These are phyloP conservation scores for Lacanobia wlatinum DNA, from an alignment of 2,888 invertebrate species.

Conservation along the genomic window DNA sequence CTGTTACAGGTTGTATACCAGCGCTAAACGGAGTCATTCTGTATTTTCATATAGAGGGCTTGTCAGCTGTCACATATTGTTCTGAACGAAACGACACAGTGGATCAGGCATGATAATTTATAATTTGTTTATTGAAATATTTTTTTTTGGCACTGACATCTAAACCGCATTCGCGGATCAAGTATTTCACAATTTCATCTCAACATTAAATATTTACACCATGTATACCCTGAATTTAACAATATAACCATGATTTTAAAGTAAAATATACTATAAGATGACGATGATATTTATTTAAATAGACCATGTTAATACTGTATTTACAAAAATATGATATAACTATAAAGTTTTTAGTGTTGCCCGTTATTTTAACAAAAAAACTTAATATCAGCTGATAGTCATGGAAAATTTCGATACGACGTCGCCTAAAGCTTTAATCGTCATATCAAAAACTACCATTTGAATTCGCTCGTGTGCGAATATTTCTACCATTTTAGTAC, in stretches of 20 bases:
- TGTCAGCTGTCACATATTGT: neutral
- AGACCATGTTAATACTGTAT: conserved; percentile 80
- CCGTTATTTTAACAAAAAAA: conserved; percentile 65
- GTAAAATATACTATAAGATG: conserved; percentile 71
- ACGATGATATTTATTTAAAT: conserved; percentile 75
- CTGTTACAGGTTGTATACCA: too few species aligned
- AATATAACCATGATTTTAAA: conserved; percentile 75
- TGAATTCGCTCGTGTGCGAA: conserved; percentile 12
- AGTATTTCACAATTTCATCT: conserved; percentile 53
- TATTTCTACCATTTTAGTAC: conserved; percentile 39
- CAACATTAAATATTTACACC: conserved; percentile 67
- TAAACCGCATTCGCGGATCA: conserved; percentile 55
- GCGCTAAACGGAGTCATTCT: neutral
- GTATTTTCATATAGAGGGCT: neutral
- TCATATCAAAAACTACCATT: conserved; percentile 20
- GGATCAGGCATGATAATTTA: conserved; percentile 41
- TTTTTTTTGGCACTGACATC: conserved; percentile 66
- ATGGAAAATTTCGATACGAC: neutral
- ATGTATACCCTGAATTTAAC: conserved; percentile 76
- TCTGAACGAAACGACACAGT: conserved; percentile 50
- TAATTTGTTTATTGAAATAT: conserved; percentile 55
- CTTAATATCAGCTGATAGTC: conserved; percentile 45
- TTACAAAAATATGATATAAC: conserved; percentile 82
- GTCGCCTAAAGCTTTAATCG: neutral
- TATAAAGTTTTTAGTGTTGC: conserved; percentile 64